Evolutionary conservation across 2,888 invertebrate species (phyloP).

Genomic region (Papilio elwesi): DNA sequence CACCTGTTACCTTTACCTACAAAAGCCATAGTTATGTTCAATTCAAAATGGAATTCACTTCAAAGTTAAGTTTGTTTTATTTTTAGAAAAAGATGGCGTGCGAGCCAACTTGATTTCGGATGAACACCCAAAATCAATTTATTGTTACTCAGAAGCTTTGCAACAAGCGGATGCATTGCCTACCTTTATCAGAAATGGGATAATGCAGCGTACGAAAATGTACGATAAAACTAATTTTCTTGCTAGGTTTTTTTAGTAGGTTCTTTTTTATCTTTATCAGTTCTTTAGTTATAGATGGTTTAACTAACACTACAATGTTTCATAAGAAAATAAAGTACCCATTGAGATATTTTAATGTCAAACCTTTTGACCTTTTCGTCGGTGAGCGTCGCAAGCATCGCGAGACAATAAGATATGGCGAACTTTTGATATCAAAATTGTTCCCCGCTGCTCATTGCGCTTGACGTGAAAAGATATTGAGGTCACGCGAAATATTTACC

Average conservation of each 20-base stretch:
- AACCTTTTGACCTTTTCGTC: neutral
- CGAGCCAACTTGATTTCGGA: too few species aligned
- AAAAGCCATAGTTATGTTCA: constrained; percentile 5
- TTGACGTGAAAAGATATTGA: constrained; percentile 26
- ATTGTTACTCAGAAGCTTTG: too few species aligned
- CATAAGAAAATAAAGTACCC: neutral
- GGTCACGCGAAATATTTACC: constrained; percentile 24
- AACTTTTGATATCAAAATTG: constrained; percentile 33
- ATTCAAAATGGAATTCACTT: constrained; percentile 15
- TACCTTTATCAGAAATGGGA: too few species aligned
- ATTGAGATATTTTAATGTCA: constrained; percentile 7
- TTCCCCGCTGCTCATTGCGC: constrained; percentile 21
- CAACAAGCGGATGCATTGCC: too few species aligned
- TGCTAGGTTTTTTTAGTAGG: too few species aligned
- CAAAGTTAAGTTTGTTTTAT: neutral
- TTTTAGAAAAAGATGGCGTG: neutral
- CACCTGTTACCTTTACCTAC: constrained; percentile 23
- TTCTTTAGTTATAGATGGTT: too few species aligned
- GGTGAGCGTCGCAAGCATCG: neutral
- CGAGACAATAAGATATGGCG: constrained; percentile 25
- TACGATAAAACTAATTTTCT: too few species aligned
- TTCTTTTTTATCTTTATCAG: too few species aligned
- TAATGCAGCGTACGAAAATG: too few species aligned
- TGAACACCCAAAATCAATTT: too few species aligned
- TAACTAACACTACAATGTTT: too few species aligned